Evolutionary conservation across 2,113 vertebrate genomes (phyloP).

Genomic region (Alligator sinensis): DNA sequence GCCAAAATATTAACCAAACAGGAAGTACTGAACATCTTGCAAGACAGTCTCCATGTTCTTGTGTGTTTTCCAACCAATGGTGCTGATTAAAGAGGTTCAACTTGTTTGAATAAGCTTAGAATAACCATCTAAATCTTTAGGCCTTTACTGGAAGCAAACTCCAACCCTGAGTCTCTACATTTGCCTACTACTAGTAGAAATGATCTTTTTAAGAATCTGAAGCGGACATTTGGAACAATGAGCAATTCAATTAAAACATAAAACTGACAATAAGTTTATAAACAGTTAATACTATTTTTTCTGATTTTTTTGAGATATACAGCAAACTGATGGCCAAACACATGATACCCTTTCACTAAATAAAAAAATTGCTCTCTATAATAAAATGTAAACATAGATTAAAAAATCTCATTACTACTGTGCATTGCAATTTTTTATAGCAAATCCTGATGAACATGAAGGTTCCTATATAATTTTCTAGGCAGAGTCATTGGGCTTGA

Average conservation of each 20-base stretch:
- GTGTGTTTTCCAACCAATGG: conserved; percentile 36
- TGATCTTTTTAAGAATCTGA: neutral
- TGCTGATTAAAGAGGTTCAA: conserved; percentile 38
- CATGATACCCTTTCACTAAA: neutral
- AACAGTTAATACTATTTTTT: neutral
- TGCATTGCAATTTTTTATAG: neutral
- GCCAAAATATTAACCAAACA: conserved; percentile 69
- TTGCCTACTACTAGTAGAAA: conserved; percentile 5
- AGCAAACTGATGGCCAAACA: neutral
- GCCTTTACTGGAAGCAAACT: conserved; percentile 25
- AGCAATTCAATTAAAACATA: neutral
- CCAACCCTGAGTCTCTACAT: neutral
- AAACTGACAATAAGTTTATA: neutral
- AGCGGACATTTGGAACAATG: neutral
- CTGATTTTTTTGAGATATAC: neutral
- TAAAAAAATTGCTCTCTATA: neutral
- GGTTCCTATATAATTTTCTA: neutral
- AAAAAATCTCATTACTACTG: neutral
- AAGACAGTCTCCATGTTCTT: conserved; percentile 52
- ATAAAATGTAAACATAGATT: neutral
- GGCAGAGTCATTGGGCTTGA: neutral
- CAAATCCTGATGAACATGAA: neutral
- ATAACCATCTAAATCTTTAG: conserved; percentile 52
- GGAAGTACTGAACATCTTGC: conserved; percentile 54
- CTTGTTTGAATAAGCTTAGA: conserved; percentile 47